A percentile compares a stretch with the other conserved stretches of the same genome.
Evolutionary conservation across 2,113 vertebrate species (phyloP).

Genomic region (Urocolius indicus): DNA sequence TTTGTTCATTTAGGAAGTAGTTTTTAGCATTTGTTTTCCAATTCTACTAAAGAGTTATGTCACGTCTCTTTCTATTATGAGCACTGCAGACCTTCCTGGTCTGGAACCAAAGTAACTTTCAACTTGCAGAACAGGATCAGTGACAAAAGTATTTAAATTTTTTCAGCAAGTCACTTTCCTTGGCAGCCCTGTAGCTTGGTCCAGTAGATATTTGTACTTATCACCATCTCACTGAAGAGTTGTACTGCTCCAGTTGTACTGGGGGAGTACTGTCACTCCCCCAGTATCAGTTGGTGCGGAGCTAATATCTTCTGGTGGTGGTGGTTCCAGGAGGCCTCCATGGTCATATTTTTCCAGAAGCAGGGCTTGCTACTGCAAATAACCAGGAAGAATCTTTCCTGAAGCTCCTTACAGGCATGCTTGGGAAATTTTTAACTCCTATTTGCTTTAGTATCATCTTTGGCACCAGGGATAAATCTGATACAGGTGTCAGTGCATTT

Average conservation of each 20-base stretch:
- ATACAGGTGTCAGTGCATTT: not conserved
- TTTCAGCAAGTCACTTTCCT: not conserved
- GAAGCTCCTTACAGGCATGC: not conserved
- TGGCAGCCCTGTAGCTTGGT: not conserved
- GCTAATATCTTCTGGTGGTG: not conserved
- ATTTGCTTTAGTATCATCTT: not conserved
- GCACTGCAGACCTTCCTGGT: not conserved
- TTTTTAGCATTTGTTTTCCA: constrained; percentile 23
- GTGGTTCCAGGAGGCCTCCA: not conserved
- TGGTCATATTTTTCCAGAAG: not conserved
- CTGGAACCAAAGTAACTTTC: not conserved
- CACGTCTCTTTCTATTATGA: not conserved
- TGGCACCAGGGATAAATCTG: not conserved
- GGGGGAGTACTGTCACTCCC: not conserved
- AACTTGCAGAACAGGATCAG: not conserved
- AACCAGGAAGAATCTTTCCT: not conserved
- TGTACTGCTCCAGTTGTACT: not conserved
- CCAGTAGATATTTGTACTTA: not conserved
- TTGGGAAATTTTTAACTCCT: not conserved
- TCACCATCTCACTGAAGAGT: not conserved
- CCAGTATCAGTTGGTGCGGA: not conserved
- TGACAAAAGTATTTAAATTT: not conserved
- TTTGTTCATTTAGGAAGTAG: not conserved
- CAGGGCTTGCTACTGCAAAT: not conserved
- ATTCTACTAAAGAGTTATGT: not conserved